Conservation (phyloP, 2,113 vertebrate genomes). For the Vulpes ferrilata region DNA sequence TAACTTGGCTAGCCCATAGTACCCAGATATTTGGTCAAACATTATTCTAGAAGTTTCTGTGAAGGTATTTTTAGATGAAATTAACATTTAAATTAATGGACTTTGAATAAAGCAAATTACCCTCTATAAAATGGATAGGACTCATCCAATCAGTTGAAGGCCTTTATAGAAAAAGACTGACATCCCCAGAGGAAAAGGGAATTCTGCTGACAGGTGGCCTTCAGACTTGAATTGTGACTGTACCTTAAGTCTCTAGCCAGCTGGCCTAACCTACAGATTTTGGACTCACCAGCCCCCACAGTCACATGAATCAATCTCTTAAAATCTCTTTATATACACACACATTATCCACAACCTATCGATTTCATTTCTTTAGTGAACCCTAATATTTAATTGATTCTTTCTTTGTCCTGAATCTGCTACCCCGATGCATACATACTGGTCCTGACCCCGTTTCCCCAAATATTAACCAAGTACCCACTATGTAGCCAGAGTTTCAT, state of each 20-base stretch:
- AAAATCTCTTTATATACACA: background rate
- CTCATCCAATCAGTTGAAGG: background rate
- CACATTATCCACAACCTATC: background rate
- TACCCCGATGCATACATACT: background rate
- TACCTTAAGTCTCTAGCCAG: background rate
- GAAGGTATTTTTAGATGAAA: background rate
- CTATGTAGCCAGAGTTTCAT: background rate
- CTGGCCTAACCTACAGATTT: background rate
- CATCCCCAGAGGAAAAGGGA: background rate
- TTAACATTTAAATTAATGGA: background rate
- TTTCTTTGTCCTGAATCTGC: background rate
- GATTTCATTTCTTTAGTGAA: background rate
- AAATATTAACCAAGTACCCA: background rate
- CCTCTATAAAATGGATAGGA: background rate
- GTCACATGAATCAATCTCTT: background rate
- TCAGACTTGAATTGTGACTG: background rate
- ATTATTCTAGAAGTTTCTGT: background rate
- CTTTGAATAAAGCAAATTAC: background rate
- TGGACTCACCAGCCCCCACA: background rate
- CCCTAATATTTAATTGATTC: background rate
- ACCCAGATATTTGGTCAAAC: background rate
- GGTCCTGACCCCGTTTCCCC: background rate
- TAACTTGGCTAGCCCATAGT: background rate
- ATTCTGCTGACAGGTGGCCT: background rate
- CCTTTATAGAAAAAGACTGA: background rate